These are phyloP conservation scores for Rhopalosiphum nymphaeae DNA, from an alignment of 2,888 invertebrate species.

Conservation along the genomic window DNA sequence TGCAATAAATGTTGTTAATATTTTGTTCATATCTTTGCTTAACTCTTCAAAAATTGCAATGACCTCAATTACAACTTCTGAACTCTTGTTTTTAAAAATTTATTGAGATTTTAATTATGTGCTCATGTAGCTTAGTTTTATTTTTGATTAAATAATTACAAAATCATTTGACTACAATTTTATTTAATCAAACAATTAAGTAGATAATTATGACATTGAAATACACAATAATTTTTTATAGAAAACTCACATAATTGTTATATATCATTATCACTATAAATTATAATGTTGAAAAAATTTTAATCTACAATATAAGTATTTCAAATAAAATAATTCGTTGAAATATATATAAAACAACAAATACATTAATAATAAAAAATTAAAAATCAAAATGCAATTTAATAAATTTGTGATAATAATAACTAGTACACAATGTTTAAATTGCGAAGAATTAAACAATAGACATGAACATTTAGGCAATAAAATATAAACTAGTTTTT, in stretches of 20 bases:
- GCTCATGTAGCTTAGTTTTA: background rate
- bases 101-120: background rate
- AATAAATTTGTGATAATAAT: background rate
- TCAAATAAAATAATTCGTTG: background rate
- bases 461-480: background rate
- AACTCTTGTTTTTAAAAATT: background rate
- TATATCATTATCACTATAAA: background rate
- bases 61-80: background rate
- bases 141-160: background rate
- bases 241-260: background rate
- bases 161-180: background rate
- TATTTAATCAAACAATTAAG: slow-evolving; percentile 35
- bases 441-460: background rate
- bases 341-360: slow-evolving; percentile 23
- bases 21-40: background rate
- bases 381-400: background rate
- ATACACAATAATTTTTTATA: background rate
- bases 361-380: slow-evolving; percentile 1
- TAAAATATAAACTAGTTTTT: slow-evolving; percentile 20
- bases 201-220: slow-evolving; percentile 8
- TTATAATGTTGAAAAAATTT: background rate
- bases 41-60: background rate
- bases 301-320: slow-evolving; percentile 17
- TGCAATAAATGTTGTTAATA: background rate
- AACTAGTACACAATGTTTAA: background rate